phyloP scores from a whole-genome alignment of 2,113 vertebrate genomes.

The Orthonyx spaldingii region DNA sequence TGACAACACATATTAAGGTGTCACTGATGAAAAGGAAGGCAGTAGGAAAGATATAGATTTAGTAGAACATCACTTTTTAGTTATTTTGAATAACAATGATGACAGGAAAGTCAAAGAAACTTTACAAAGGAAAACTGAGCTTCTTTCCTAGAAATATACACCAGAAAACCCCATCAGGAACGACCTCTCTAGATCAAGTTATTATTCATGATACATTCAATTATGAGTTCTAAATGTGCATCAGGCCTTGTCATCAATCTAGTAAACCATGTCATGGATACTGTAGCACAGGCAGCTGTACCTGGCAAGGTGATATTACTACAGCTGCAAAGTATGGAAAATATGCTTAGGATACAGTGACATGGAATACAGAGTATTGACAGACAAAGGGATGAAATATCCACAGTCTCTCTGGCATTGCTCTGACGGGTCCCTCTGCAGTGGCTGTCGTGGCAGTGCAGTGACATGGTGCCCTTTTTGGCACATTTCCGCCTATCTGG shows the following conservation, averaged over 20 bases:
- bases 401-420: neutral
- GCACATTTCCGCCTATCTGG: neutral
- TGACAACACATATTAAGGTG: neutral
- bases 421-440: neutral
- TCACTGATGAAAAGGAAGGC: neutral
- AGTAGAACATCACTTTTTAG: neutral
- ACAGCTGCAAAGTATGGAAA: neutral
- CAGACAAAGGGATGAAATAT: neutral
- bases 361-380: neutral
- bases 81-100: neutral
- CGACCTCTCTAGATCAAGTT: neutral
- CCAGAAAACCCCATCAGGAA: neutral
- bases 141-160: neutral
- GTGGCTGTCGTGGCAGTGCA: accelerated
- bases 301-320: neutral
- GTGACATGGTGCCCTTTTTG: neutral
- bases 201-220: neutral
- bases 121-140: neutral
- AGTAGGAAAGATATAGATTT: neutral
- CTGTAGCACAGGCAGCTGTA: neutral
- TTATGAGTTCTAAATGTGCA: neutral
- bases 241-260: neutral
- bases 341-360: neutral
- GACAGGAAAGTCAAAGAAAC: neutral
- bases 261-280: neutral